Conservation (phyloP, 2,888 invertebrate genomes). For the Phyto melanocephala region DNA sequence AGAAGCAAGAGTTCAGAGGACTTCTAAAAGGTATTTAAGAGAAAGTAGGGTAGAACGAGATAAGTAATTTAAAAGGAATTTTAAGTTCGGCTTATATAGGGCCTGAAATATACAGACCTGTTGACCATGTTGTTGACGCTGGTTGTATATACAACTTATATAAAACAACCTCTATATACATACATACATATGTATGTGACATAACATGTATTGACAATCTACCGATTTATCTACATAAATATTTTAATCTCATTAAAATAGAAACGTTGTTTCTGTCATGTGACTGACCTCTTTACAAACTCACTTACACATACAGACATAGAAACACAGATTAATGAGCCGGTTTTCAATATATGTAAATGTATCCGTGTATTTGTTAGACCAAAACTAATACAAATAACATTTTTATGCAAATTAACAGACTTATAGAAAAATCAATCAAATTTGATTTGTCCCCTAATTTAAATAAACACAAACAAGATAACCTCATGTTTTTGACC, state of each 20-base stretch:
- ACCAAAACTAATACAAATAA: constrained; percentile 40
- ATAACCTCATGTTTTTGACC: constrained; percentile 13
- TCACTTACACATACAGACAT: neutral
- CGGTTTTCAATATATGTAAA: neutral
- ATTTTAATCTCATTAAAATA: constrained; percentile 40
- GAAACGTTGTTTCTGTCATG: constrained; percentile 29
- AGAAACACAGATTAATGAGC: neutral
- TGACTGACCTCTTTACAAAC: neutral
- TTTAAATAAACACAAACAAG: constrained; percentile 10
- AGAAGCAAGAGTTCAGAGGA: too few species aligned
- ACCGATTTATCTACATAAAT: constrained; percentile 35
- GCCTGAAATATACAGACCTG: too few species aligned
- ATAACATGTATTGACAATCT: constrained; percentile 16
- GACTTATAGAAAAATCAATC: constrained; percentile 44
- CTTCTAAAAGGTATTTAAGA: too few species aligned
- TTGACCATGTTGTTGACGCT: too few species aligned
- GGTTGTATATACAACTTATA: too few species aligned
- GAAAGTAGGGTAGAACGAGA: too few species aligned
- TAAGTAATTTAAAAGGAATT: too few species aligned
- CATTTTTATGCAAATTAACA: constrained; percentile 52
- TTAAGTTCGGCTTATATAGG: too few species aligned
- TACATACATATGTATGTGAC: neutral
- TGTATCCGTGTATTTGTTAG: neutral
- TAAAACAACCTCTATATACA: too few species aligned
- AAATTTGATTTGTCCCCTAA: constrained; percentile 27